Base-by-base conservation (phyloP, 2,797 vertebrate species). In the Phalloptychus januarius region DNA sequence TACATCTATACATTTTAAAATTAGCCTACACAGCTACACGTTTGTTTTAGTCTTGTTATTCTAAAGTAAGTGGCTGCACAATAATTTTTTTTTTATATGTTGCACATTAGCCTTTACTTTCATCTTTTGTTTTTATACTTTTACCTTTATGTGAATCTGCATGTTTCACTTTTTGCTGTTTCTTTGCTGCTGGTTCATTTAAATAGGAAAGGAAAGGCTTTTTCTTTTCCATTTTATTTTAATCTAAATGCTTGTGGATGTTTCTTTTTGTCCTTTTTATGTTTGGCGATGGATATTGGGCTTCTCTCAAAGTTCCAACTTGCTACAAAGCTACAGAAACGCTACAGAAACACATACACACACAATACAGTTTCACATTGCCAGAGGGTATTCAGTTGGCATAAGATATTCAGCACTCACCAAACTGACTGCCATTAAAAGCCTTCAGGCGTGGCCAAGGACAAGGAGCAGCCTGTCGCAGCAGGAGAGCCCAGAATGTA, bases 401-500 rank as follows among this genome's bases (percentile, higher is more conserved):
- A 63, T 58, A 71, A 72, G 58, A 44, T 46, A 72, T 42, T 46
- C 65, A 76, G 48, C 28, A 50, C 7, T 75, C 36, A 71, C 71
- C 80, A 50, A 74, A 58, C 69, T 58, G 79, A 85, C 73, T 76
- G 31, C 58, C 83, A 84, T 67, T 74, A 78, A 71, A 78, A 85
- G 76, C 80, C 71, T 74, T 71, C 28, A 78, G 75, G 75, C 56
- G 42, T 70, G 40, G 73, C 78, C 79, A 81, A 74, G 74, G 76
- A 83, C 78, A 78, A 80, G 70, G 44, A 85, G 74, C 81, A 79
- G 83, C 63, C 72, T 82, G 86, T 76, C 81, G 79, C 81, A 89
- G 75, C 73, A 75, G 80, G 74, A 76, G 71, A 75, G 77, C 42
- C 63, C 84, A 73, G 83, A 58, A 76, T 83, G 69, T 54, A 56